Base-by-base conservation (phyloP, 64 coral and sea anemone genomes). In the Actinia tenebrosa region DNA sequence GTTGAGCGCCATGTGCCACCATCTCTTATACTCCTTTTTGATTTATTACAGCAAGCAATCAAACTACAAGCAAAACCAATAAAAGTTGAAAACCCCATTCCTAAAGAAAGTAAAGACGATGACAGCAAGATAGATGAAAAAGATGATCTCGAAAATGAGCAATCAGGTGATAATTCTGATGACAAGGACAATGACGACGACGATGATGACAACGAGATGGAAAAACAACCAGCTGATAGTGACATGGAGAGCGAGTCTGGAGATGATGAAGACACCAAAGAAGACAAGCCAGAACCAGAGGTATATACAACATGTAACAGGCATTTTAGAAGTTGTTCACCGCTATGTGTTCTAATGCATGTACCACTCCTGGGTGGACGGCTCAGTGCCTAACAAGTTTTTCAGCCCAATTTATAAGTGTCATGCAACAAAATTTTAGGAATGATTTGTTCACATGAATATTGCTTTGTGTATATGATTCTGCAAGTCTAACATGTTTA, bases 141-240 rank as follows among this genome's bases (percentile, higher is more conserved):
- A 15, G 53, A 85, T 46, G 43, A 81, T 46, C 20, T 46, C 42
- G 50, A 46, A 25, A 42, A 81, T 81, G 19, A 45, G 37, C 20
- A 16, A 44, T 46, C 50, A 81, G 80, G 30, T 22, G 23, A 83
- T 23, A 19, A 16, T 52, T 15, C 60, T 37, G 53, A 85, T 77
- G 86, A 83, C 64, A 85, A 92, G 58, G 85, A 92, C 2, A 58
- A 87, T 23, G 60, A 91, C 0, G 72, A 86, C 4, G 84, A 91
- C 14, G 78, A 87, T 19, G 85, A 92, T 45, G 78, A 82, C 14
- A 20, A 84, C 17, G 58, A 82, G 0, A 45, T 75, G 37, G 86
- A 87, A 44, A 77, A 26, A 4, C 11, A 64, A 80, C 18, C 58
- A 20, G 75, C 44, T 62, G 52, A 66, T 79, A 11, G 26, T 14